Evolutionary conservation across 2,113 vertebrate genomes (phyloP), one percentile per base, ranked within the genome.

Genomic region (Pedionomus torquatus): DNA sequence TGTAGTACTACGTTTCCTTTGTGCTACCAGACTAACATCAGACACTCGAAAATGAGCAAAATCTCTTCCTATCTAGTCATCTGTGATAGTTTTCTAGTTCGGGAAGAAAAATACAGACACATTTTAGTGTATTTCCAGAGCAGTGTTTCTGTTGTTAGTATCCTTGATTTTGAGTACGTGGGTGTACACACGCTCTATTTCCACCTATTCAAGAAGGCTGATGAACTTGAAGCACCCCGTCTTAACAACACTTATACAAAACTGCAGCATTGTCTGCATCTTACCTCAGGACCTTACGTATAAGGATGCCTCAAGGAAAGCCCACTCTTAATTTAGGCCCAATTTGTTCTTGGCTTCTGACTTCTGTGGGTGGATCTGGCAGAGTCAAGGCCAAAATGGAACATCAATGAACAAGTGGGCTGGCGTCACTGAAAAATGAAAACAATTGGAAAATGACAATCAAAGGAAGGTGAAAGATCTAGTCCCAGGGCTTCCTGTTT

Each of bases 391-490:
- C 88, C 87, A 68, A 90, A 95, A 89, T 76, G 89, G 76, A 85
- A 92, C 87, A 94, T 77, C 80, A 43, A 69, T 58, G 96, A 95
- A 33, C 57, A 48, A 16, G 64, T 41, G 70, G 83, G 95, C 95
- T 97, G 97, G 97, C 85, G 85, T 96, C 95, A 78, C 25, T 21
- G 41, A 39, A 30, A 82, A 89, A 89, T 70, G 77, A 95, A 96
- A 97, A 95, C 96, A 97, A 97, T 94, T 61, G 92, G 96, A 93
- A 89, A 91, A 91, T 97, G 94, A 98, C 98, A 98, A 98, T 98
- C 91, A 93, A 92, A 98, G 98, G 98, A 98, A 99, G 97, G 97
- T 97, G 97, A 97, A 97, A 97, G 96, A 98, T 98, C 97, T 97
- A 94, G 97, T 98, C 95, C 90, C 97, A 96, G 92, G 13, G 79